Conservation (phyloP, 2,888 invertebrate genomes). For the Andrena chrysosceles region DNA sequence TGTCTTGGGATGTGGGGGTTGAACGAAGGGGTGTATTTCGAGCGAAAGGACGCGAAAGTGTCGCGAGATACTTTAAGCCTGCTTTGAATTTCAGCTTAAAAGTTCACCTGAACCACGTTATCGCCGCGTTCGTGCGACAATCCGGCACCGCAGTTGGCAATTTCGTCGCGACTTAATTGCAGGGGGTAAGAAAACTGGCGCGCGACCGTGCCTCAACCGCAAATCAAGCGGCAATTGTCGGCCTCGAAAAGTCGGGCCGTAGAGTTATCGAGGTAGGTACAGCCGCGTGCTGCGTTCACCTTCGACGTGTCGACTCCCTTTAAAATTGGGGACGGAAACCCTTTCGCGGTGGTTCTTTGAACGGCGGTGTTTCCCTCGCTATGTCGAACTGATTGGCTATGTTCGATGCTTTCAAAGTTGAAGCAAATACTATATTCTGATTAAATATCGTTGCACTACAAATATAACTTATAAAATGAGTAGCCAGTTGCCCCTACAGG, state of each 20-base stretch:
- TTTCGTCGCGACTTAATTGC: slow-evolving; percentile 35
- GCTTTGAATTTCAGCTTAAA: slow-evolving; percentile 2
- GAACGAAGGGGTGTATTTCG: not conserved
- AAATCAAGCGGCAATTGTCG: slow-evolving; percentile 10
- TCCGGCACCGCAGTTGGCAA: slow-evolving; percentile 4
- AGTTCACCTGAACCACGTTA: not conserved
- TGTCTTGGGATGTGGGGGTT: not conserved
- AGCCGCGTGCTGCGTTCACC: slow-evolving; percentile 37
- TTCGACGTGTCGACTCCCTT: slow-evolving; percentile 6
- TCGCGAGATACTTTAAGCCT: not conserved
- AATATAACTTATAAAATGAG: too few species aligned
- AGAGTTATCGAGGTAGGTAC: slow-evolving; percentile 36
- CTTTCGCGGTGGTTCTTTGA: slow-evolving; percentile 20
- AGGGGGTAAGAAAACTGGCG: slow-evolving; percentile 22
- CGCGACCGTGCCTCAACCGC: slow-evolving; percentile 7
- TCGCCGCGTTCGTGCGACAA: slow-evolving; percentile 22
- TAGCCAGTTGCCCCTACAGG: too few species aligned
- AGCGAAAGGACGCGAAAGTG: not conserved
- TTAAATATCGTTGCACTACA: not conserved
- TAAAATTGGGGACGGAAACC: slow-evolving; percentile 18
- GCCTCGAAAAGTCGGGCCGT: slow-evolving; percentile 10
- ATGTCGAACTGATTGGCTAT: slow-evolving; percentile 11
- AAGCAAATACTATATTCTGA: not conserved
- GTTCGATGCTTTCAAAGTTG: not conserved
- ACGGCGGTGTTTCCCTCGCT: slow-evolving; percentile 8